These are phyloP conservation scores for Pristionchus mayeri DNA, from an alignment of 2,888 invertebrate genomes.

Conservation along the genomic window DNA sequence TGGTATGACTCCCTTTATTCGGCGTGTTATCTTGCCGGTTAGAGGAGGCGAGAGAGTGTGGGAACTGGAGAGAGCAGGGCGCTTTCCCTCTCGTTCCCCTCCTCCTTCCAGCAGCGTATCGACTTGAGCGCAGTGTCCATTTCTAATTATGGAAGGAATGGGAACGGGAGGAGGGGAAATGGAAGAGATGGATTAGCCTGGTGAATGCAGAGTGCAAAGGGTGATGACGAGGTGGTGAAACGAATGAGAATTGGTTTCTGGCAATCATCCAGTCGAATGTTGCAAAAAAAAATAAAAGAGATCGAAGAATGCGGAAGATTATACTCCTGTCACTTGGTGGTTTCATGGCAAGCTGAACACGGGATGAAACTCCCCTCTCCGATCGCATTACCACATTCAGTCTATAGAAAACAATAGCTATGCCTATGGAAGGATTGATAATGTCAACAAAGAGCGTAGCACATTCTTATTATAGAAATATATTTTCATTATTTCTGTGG, in stretches of 20 bases:
- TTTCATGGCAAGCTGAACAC: too few species aligned
- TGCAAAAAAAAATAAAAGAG: too few species aligned
- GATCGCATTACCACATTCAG: too few species aligned
- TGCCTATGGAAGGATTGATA: too few species aligned
- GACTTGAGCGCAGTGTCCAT: neutral
- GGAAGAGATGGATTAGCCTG: neutral
- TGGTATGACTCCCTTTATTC: neutral
- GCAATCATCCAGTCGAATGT: neutral
- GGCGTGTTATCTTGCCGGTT: neutral
- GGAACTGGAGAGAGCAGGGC: neutral
- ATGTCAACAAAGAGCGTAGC: too few species aligned
- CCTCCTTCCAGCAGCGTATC: conserved; percentile 9
- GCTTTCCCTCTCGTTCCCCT: neutral
- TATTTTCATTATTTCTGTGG: too few species aligned
- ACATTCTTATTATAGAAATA: too few species aligned
- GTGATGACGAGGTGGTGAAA: neutral
- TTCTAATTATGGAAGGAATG: conserved; percentile 15
- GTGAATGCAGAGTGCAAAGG: neutral
- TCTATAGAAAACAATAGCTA: too few species aligned
- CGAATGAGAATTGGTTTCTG: too few species aligned
- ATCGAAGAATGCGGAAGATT: too few species aligned
- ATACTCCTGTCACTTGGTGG: too few species aligned
- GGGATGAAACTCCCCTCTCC: too few species aligned
- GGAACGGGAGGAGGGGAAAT: neutral
- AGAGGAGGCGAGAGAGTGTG: neutral